These are phyloP conservation scores for Poeciliopsis retropinna DNA, from an alignment of 2,113 vertebrate species.

Conservation along the genomic window DNA sequence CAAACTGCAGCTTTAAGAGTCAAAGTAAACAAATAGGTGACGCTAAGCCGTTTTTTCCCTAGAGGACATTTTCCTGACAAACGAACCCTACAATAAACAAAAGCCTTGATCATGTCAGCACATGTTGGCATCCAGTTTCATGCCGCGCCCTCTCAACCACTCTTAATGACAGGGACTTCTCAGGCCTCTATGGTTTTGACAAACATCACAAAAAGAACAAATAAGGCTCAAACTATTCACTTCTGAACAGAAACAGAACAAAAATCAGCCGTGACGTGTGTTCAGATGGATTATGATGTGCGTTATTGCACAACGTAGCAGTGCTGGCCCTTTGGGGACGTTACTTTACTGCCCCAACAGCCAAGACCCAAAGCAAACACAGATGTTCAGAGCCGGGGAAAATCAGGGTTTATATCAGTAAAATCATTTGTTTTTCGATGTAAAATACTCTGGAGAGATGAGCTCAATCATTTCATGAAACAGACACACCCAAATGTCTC, in stretches of 20 bases:
- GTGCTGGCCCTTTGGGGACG: constrained; percentile 44
- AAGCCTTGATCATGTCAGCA: constrained; percentile 65
- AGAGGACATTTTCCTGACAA: constrained; percentile 53
- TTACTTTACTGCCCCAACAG: constrained; percentile 49
- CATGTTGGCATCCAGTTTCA: constrained; percentile 72
- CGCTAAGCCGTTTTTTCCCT: constrained; percentile 7
- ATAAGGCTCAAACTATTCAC: constrained; percentile 36
- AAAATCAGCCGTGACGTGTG: constrained; percentile 62
- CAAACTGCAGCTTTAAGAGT: background rate
- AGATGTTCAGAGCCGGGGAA: constrained; percentile 73
- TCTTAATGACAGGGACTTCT: constrained; percentile 60
- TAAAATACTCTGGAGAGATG: constrained; percentile 71
- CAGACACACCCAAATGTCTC: constrained; percentile 78
- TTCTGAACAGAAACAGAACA: constrained; percentile 41
- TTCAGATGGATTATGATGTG: constrained; percentile 48
- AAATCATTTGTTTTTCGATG: constrained; percentile 47
- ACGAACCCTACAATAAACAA: constrained; percentile 46
- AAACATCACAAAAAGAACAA: constrained; percentile 17
- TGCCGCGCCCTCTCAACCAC: constrained; percentile 67
- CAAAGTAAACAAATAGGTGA: constrained; percentile 17
- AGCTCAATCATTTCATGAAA: constrained; percentile 68
- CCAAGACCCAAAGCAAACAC: constrained; percentile 67
- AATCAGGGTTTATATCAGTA: constrained; percentile 41
- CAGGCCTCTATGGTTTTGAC: constrained; percentile 56
- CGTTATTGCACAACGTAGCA: constrained; percentile 59